phyloP scores from a whole-genome alignment of 2,113 vertebrate species.

The Syngnathoides biaculeatus region DNA sequence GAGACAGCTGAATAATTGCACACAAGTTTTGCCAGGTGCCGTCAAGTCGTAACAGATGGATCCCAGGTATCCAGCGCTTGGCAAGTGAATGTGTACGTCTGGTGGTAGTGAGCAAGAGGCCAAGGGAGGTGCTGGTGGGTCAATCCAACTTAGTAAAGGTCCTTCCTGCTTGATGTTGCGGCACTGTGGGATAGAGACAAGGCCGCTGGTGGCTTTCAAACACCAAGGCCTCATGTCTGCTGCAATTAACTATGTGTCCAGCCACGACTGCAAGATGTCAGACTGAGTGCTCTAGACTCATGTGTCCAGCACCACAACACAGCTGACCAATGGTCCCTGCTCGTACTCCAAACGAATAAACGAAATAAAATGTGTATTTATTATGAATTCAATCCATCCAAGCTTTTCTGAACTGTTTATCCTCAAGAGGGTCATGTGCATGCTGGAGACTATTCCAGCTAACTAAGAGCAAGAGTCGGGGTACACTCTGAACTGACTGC shows the following conservation, averaged over 20 bases:
- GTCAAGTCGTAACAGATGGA: conserved; percentile 41
- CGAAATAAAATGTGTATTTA: background rate
- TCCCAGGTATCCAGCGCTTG: conserved; percentile 16
- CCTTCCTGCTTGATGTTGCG: conserved; percentile 42
- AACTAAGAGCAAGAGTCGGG: no score
- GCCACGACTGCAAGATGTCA: conserved; percentile 46
- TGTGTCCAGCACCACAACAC: conserved; percentile 28
- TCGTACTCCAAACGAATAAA: conserved; percentile 3
- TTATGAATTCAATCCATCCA: no score
- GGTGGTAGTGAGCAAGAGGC: conserved; percentile 42
- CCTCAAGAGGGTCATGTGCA: no score
- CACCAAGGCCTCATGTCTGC: conserved; percentile 46
- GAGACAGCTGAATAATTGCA: conserved; percentile 58
- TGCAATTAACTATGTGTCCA: conserved; percentile 62
- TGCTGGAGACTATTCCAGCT: no score
- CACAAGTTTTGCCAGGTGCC: conserved; percentile 52
- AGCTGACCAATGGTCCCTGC: conserved; percentile 13
- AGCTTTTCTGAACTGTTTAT: no score
- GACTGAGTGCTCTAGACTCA: conserved; percentile 33
- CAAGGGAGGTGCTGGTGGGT: conserved; percentile 12
- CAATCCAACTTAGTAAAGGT: conserved; percentile 34
- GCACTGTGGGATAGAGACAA: conserved; percentile 36
- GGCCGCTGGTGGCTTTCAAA: conserved; percentile 53
- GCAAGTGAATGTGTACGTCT: conserved; percentile 6
- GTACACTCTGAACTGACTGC: no score